Conservation (phyloP, 2,888 invertebrate genomes). For the Sminthurides aquaticus region DNA sequence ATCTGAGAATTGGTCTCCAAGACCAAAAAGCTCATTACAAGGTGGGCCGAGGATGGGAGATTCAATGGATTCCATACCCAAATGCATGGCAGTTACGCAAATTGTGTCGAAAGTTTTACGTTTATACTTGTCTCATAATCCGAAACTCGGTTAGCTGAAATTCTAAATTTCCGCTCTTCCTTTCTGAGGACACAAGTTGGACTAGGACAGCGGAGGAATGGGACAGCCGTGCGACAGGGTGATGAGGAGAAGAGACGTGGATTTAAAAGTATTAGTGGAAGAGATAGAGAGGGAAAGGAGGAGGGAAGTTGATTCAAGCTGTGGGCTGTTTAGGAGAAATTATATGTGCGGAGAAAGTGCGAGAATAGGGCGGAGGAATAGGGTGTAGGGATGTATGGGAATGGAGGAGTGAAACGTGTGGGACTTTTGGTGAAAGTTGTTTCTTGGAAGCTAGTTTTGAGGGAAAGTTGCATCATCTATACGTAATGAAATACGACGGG, state of each 20-base stretch:
- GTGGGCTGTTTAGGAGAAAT: not conserved
- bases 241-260: not conserved
- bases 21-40: slow-evolving; percentile 4
- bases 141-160: not conserved
- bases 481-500: slow-evolving; percentile 2
- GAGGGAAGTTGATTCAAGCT: not conserved
- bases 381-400: not conserved
- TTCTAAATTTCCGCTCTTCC: not conserved
- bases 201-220: no score
- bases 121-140: slow-evolving; percentile 3
- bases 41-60: not conserved
- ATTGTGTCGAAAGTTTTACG: not conserved
- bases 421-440: no score
- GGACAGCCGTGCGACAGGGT: not conserved
- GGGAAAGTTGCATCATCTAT: not conserved
- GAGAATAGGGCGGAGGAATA: not conserved
- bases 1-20: no score
- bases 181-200: no score
- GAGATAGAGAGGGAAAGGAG: not conserved
- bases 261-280: not conserved
- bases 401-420: no score
- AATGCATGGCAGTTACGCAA: slow-evolving; percentile 4
- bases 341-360: not conserved
- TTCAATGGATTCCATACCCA: not conserved
- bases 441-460: no score